Base-by-base conservation (phyloP, 2,888 invertebrate species). In the Lottia scabra region DNA sequence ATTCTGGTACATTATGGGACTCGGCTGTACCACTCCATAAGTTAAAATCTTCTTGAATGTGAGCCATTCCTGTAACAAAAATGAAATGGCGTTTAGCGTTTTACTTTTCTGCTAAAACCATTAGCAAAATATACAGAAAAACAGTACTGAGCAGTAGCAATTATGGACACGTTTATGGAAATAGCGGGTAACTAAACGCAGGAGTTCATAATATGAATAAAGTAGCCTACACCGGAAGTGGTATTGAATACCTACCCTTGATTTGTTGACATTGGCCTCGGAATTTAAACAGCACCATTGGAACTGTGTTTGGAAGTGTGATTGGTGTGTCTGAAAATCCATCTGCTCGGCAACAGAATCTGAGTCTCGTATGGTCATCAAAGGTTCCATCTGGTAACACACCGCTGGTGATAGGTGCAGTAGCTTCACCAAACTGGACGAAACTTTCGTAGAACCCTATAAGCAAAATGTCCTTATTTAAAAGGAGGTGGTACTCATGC, bases 331-430 rank as follows among this genome's bases (percentile, higher is more conserved):
- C 62, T 48, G 48, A 27, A 43, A 30, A 70, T 6, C 70, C 70
- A 48, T 70, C 70, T 26, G 38, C 65, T n/a, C 56, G 48, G 45
- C 70, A 70, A 48, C 70, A 70, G 43, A 70, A 70, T 15, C 26
- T 48, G 16, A 70, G 26, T 10, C 30, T 38, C 2, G 27, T 45
- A 56, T 48, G 16, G 12, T 12, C 46, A 19, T 63, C 70, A 56
- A 23, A 56, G 56, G 56, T 56, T 23, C 56, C 56, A 56, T 56
- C 56, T 23, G 56, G 56, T 56, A 56, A 56, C 10, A 56, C 56
- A 56, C 56, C 56, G 23, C 19, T 23, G 2, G 56, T 56, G 23
- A 56, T 13, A 23, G 56, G 56, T 8, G 56, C 23, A 19, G 10
- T 56, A 56, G 56, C 19, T 56, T 56, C 56, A 12, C 56, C 56